Base-by-base conservation (phyloP, 2,888 invertebrate species). In the Lithophane semibrunnea region DNA sequence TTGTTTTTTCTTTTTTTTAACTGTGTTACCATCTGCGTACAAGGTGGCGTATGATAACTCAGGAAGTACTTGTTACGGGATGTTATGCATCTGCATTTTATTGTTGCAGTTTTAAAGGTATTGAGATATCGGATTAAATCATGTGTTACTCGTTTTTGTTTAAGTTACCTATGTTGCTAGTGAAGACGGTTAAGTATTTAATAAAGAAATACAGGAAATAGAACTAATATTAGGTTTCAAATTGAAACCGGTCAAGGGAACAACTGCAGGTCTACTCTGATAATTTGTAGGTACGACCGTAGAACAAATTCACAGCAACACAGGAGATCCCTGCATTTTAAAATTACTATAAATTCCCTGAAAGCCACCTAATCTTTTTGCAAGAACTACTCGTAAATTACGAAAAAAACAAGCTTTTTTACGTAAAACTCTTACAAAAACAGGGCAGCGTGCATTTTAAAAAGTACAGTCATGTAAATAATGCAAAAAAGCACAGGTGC, bases 1-100 rank as follows among this genome's bases (percentile, higher is more conserved):
- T 91, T 90, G 63, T 84, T 83, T 87, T 88, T 88, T 86, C 89
- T 29, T 88, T 88, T 86, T 88, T 86, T 86, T 77, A 73, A 68
- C 65, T 68, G 77, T 60, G 78, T 86, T 76, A 86, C 92, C 94
- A 94, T 94, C 94, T 95, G 94, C 94, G 88, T 91, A 91, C 92
- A 95, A 94, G 95, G 94, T 95, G 95, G 92, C 87, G 91, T 93
- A 93, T 91, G 91, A 90, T 90, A 88, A 90, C 88, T 90, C 94
- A 93, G 95, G 95, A 95, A 95, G 94, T 92, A 90, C 86, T 87
- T 87, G 88, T 87, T 82, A 69, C 76, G 86, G 85, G 83, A 87
- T 87, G 78, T 75, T 82, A 82, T 77, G 67, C 88, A 88, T 88
- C 88, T 88, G 88, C 89, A 79, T 83, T 83, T 85, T 77, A 79